phyloP scores from a whole-genome alignment of 2,113 vertebrate species.

The Phalacrocorax carbo region DNA sequence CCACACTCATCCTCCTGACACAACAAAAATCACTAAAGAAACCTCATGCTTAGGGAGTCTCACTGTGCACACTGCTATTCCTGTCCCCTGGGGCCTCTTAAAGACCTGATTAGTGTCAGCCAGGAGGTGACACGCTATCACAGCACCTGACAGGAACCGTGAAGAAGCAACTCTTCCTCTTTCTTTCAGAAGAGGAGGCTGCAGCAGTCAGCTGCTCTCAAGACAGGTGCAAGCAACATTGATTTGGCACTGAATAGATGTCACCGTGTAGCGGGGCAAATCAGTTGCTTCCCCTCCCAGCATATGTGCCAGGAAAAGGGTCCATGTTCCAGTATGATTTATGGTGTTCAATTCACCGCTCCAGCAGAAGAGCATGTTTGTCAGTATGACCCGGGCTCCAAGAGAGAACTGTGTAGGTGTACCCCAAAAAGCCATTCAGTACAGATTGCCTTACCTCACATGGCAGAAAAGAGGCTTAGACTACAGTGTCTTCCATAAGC shows the following conservation, averaged over 20 bases:
- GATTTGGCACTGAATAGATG: not conserved
- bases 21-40: not conserved
- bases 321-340: fast-evolving
- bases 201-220: not conserved
- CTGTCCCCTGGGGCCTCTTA: not conserved
- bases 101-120: fast-evolving
- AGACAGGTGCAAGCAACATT: not conserved
- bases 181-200: not conserved
- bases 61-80: not conserved
- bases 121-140: not conserved
- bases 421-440: not conserved
- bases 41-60: not conserved
- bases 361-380: not conserved
- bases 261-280: not conserved
- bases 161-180: not conserved
- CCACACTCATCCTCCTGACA: not conserved
- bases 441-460: not conserved
- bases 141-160: not conserved
- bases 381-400: not conserved
- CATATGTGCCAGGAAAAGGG: fast-evolving
- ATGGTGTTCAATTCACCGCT: not conserved
- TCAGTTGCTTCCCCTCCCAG: not conserved
- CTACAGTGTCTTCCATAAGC: not conserved
- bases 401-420: not conserved
- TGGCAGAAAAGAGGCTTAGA: not conserved